Evolutionary conservation across 1,140 invertebrate species (phyloP), one percentile per base, ranked within the genome.

Genomic region (Spodoptera frugiperda): DNA sequence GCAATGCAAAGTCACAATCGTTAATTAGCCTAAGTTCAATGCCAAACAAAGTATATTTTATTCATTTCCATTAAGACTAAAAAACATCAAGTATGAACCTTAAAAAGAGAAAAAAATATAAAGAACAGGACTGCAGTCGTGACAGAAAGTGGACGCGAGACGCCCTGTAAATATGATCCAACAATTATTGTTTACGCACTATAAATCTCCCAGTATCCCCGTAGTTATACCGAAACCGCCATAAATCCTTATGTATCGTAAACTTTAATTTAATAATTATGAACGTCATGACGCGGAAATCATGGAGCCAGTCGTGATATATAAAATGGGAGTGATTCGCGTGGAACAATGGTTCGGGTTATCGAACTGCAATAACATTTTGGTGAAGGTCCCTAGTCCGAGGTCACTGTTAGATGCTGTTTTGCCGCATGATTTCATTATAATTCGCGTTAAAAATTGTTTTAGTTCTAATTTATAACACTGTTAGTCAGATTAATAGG

Each of bases 331-430:
- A 91, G 86, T 89, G 85, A 88, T 91, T 83, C 86, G 86, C 82
- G 75, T 78, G 78, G 84, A 92, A 93, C 92, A 93, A 93, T 91
- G 85, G 83, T 65, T 63, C 65, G 87, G 90, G 91, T 91, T 87
- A 88, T 88, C 84, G 91, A 88, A 87, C 91, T 84, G 67, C 78
- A 86, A 80, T 92, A 91, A 87, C 91, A 93, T 93, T 93, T 93
- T 71, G 88, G 89, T 88, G 91, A 93, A 93, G 91, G 91, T 92
- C 87, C 86, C 87, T 86, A 88, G 87, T 88, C 46, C 88, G 91
- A 92, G 91, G 91, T 85, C 87, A 83, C 46, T 19, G 46, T 51
- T 81, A 68, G 75, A 80, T 71, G 65, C 70, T 67, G 61, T 61
- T 70, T 67, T 61, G 59, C 53, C 6, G 33, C 21, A 33, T 74